phyloP scores from a whole-genome alignment of 1,140 invertebrate species.

The Globodera rostochiensis region DNA sequence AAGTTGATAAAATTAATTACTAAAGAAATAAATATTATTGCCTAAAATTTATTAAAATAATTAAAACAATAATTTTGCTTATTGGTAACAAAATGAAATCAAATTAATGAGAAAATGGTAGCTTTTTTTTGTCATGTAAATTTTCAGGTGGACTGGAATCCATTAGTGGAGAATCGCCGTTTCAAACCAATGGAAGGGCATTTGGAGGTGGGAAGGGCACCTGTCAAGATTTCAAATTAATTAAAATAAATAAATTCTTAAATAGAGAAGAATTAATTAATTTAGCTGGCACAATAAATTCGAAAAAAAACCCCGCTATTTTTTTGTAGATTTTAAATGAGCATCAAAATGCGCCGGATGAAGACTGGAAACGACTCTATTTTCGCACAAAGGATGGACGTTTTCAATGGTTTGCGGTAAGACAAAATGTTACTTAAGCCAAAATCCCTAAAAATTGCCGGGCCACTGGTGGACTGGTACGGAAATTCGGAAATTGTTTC shows the following conservation, averaged over 20 bases:
- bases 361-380: slow-evolving; percentile 49
- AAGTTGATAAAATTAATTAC: background rate
- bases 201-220: slow-evolving; percentile 53
- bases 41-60: too few relatives aligned
- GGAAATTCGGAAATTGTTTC: too few relatives aligned
- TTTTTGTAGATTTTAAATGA: slow-evolving; percentile 20
- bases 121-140: background rate
- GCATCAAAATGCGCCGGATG: slow-evolving; percentile 37
- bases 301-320: slow-evolving; percentile 38
- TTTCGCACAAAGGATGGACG: slow-evolving; percentile 62
- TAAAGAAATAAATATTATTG: too few relatives aligned
- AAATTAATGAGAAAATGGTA: background rate
- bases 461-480: too few relatives aligned
- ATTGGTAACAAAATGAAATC: background rate
- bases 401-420: slow-evolving; percentile 63
- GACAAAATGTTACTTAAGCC: slow-evolving; percentile 14
- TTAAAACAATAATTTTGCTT: too few relatives aligned
- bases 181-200: slow-evolving; percentile 63
- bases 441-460: too few relatives aligned
- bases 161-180: slow-evolving; percentile 48
- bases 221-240: slow-evolving; percentile 39
- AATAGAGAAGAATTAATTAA: background rate
- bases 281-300: background rate
- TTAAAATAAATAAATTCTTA: slow-evolving; percentile 51
- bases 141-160: slow-evolving; percentile 50